These are phyloP conservation scores for Piaya cayana DNA, from an alignment of 2,113 vertebrate species.

Conservation along the genomic window DNA sequence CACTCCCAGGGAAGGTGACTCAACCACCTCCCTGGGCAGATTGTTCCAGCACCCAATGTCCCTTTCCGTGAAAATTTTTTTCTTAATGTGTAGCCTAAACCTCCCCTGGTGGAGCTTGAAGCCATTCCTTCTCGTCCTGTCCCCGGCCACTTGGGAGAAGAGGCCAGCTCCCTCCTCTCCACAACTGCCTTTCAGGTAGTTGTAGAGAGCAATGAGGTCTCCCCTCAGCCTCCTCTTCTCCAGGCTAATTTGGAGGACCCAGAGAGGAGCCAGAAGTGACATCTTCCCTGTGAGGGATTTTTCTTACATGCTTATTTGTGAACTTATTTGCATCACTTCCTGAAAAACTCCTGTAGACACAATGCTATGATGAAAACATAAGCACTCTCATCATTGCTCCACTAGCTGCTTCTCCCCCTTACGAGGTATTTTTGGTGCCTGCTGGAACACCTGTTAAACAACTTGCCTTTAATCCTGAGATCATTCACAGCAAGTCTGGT, in stretches of 20 bases:
- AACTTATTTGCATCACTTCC: not conserved
- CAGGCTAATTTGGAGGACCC: not conserved
- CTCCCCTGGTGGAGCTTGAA: too few species aligned
- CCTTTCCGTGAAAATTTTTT: too few species aligned
- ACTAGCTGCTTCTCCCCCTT: not conserved
- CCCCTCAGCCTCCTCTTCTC: too few species aligned
- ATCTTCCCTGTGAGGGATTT: not conserved
- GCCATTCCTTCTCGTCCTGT: too few species aligned
- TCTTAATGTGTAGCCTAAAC: too few species aligned
- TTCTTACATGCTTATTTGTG: not conserved
- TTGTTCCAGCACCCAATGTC: too few species aligned
- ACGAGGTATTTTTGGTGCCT: slow-evolving; percentile 32
- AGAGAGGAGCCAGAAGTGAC: not conserved
- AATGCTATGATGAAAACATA: not conserved
- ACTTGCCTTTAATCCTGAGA: slow-evolving; percentile 42
- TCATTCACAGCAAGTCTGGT: slow-evolving; percentile 13
- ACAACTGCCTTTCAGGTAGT: too few species aligned
- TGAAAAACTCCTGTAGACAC: not conserved
- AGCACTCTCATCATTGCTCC: not conserved
- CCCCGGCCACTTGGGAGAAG: too few species aligned
- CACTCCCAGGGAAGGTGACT: too few species aligned
- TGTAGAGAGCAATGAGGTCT: too few species aligned
- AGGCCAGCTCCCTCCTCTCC: too few species aligned
- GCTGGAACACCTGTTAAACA: slow-evolving; percentile 28
- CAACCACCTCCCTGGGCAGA: too few species aligned